These are phyloP conservation scores for Acrocephalus arundinaceus DNA, from an alignment of 2,113 vertebrate species.

Conservation along the genomic window DNA sequence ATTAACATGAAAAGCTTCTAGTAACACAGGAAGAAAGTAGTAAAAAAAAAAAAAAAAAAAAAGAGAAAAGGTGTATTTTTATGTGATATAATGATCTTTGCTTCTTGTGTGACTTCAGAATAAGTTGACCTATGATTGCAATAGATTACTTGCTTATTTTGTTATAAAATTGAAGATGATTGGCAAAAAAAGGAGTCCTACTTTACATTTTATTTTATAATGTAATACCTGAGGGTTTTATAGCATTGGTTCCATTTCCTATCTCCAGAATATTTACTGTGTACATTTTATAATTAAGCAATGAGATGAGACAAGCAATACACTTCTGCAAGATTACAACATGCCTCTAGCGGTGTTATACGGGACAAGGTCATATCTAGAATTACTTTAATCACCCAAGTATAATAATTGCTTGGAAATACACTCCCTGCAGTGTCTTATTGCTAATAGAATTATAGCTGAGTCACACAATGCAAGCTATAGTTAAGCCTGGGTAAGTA, in stretches of 20 bases:
- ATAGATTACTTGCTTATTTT: not conserved
- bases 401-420: constrained; percentile 59
- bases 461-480: not conserved
- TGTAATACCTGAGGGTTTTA: not conserved
- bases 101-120: not conserved
- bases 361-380: constrained; percentile 46
- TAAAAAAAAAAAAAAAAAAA: not conserved
- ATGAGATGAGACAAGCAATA: constrained; percentile 17
- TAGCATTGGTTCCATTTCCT: not conserved
- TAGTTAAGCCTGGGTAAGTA: not conserved
- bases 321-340: constrained; percentile 5
- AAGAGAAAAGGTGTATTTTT: not conserved
- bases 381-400: constrained; percentile 57
- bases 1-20: not conserved
- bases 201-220: not conserved
- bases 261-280: constrained; percentile 33
- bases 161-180: not conserved
- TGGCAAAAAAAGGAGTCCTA: not conserved
- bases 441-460: constrained; percentile 50
- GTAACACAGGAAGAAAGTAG: not conserved
- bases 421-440: constrained; percentile 35
- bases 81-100: not conserved
- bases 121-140: not conserved
- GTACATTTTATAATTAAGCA: constrained; percentile 50
- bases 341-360: not conserved